phyloP scores from a whole-genome alignment of 2,888 invertebrate species.

The Amiota mariae region DNA sequence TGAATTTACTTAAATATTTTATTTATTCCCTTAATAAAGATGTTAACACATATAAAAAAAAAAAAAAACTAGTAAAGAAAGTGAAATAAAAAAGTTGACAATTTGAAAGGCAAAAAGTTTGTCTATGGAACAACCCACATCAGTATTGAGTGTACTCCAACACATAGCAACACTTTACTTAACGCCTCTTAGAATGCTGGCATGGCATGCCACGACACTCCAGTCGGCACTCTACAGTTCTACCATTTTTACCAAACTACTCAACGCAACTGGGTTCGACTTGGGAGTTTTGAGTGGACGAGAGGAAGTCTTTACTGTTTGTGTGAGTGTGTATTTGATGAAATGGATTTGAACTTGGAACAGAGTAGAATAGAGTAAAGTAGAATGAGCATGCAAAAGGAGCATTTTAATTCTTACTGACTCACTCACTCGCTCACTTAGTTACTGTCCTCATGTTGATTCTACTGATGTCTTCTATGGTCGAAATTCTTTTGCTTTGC shows the following conservation, averaged over 20 bases:
- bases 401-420: background rate
- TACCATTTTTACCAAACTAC: background rate
- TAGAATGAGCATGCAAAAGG: background rate
- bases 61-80: background rate
- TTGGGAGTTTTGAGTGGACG: background rate
- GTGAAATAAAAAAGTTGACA: conserved; percentile 52
- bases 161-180: background rate
- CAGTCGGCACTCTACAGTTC: too few species aligned
- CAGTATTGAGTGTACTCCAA: conserved; percentile 4
- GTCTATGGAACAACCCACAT: conserved; percentile 39
- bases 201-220: background rate
- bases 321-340: too few species aligned
- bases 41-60: too few species aligned
- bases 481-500: background rate
- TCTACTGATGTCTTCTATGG: too few species aligned
- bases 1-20: too few species aligned
- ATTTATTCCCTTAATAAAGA: too few species aligned
- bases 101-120: conserved; percentile 57
- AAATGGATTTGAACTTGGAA: conserved; percentile 26
- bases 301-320: too few species aligned
- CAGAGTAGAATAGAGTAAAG: background rate
- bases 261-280: background rate
- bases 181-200: conserved; percentile 1
- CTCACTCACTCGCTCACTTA: background rate
- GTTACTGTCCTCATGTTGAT: too few species aligned